Percentiles rank a stretch among this genome's conserved stretches.
phyloP scores from a whole-genome alignment of 2,113 vertebrate genomes.

The Vidua chalybeata region DNA sequence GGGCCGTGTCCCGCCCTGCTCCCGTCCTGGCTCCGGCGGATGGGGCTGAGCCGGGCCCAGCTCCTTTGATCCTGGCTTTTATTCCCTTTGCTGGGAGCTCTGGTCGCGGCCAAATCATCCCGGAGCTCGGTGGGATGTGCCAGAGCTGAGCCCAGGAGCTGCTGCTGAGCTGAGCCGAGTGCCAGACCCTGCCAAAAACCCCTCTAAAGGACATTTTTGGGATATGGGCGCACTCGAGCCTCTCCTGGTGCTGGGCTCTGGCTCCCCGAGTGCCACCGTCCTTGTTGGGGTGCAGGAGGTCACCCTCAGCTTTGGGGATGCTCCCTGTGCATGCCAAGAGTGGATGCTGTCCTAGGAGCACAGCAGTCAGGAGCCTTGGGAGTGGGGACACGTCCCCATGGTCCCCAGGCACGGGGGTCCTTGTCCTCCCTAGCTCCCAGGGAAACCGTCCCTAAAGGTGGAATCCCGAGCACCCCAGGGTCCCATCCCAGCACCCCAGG shows the following conservation, averaged over 20 bases:
- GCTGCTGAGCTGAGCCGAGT: background rate
- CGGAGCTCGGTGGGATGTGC: background rate
- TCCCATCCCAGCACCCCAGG: background rate
- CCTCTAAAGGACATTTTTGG: background rate
- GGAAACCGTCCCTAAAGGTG: background rate
- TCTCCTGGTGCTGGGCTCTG: background rate
- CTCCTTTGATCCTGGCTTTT: fast-evolving
- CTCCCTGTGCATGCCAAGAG: background rate
- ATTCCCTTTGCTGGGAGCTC: background rate
- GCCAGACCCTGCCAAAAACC: background rate
- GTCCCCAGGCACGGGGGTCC: background rate
- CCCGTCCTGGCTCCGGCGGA: background rate
- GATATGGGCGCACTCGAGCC: background rate
- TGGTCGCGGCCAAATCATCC: fast-evolving
- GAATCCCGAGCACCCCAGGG: too few species aligned
- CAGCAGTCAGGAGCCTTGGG: background rate
- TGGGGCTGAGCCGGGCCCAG: background rate
- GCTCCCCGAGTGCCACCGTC: fast-evolving
- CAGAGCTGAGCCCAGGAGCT: background rate
- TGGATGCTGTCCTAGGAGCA: background rate
- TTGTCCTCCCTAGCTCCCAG: background rate
- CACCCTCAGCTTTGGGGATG: background rate
- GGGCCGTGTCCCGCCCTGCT: background rate
- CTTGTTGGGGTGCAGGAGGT: background rate
- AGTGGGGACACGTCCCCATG: fast-evolving